Base-by-base conservation (phyloP, 2,113 vertebrate genomes). In the Rhegmatorhina hoffmannsi region DNA sequence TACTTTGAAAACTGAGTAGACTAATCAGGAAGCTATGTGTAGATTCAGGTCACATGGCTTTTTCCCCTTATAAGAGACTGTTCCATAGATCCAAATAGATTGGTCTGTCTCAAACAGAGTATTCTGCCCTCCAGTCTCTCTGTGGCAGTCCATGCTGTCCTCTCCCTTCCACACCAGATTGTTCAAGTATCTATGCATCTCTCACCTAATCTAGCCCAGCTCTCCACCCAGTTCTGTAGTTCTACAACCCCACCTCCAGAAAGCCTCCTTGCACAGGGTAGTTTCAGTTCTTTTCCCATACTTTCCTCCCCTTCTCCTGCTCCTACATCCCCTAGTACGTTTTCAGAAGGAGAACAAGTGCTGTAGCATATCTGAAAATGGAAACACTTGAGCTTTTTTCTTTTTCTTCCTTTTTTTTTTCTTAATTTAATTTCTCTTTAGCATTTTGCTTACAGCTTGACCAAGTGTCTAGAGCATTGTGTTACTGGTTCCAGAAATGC, bases 381-480 rank as follows among this genome's bases (percentile, higher is more conserved):
- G 53, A 74, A 89, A 23, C 26, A 26, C 31, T 80, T 4, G 21
- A 46, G 26, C 25, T 60, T n/a, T 6, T 33, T 56, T 17, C 26
- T 5, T 13, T 10, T 0, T 28, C 9, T 34, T 20, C 28, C 17
- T 21, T 3, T 23, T 9, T 9, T 8, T 20, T 7, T 6, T 2
- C 18, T 43, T 73, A 18, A 5, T 77, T 44, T 10, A 26, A 19
- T 90, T 94, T 87, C 66, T 64, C 13, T 83, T 84, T 55, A 70
- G 31, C 33, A 23, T 55, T 93, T 84, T 56, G 13, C 44, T 91
- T 16, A 43, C 55, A 64, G 59, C 43, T 55, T 74, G 19, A 70
- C 66, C n/a, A 38, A 44, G n/a, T 0, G 79, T 28, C 38, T 82
- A 31, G 43, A 74, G 34, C 17, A 3, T 15, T 2, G 1, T 31